A percentile compares a stretch with the other conserved stretches of the same genome.
Evolutionary conservation across 2,113 vertebrate genomes (phyloP).

Genomic region (Tamias sibiricus): DNA sequence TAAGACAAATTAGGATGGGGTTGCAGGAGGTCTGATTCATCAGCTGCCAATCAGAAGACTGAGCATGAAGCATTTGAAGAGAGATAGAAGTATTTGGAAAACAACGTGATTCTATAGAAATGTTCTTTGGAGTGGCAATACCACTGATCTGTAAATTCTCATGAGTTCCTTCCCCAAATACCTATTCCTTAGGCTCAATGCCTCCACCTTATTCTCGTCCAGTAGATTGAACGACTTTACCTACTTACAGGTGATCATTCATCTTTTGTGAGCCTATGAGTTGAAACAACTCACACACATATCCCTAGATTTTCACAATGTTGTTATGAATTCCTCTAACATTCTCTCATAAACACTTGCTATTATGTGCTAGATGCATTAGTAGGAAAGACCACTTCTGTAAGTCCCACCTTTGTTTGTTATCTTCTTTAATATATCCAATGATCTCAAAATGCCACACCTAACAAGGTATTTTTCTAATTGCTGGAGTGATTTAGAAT

Average conservation of each 20-base stretch:
- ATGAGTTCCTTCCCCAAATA: not conserved
- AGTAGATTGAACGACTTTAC: not conserved
- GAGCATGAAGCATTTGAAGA: not conserved
- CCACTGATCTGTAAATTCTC: not conserved
- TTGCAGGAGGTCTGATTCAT: not conserved
- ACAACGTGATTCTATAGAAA: not conserved
- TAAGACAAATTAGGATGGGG: not conserved
- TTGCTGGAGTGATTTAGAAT: not conserved
- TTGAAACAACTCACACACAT: not conserved
- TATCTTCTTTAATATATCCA: not conserved
- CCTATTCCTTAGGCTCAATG: not conserved
- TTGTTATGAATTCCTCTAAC: conserved; percentile 2
- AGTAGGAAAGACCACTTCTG: not conserved
- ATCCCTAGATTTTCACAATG: not conserved
- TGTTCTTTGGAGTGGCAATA: not conserved
- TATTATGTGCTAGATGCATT: not conserved
- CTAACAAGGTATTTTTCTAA: not conserved
- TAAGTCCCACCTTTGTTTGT: not conserved
- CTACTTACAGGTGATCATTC: not conserved
- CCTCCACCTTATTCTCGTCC: not conserved
- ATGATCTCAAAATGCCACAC: not conserved
- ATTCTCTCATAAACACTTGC: not conserved
- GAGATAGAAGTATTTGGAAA: not conserved
- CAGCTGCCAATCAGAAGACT: not conserved
- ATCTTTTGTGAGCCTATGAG: not conserved